Evolutionary conservation across 2,797 vertebrate species (phyloP), one percentile per base, ranked within the genome.

Genomic region (Gymnopithys bicolor): DNA sequence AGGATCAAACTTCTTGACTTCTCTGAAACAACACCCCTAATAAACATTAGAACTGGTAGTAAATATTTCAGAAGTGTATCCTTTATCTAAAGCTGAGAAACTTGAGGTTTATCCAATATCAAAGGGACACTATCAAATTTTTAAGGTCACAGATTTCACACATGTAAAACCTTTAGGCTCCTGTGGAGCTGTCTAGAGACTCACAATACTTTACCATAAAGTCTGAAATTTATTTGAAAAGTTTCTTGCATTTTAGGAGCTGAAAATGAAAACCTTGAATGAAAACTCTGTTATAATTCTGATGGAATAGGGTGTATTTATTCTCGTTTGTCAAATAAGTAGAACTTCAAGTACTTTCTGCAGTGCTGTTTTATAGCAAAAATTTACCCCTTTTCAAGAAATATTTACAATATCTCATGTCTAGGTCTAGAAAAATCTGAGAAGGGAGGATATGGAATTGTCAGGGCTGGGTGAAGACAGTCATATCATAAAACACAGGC

Each of bases 1-100:
- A 84, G 75, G 93, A 96, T 96, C 91, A 94, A 93, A 94, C 87
- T 92, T 92, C 84, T 85, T 95, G 78, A 90, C 89, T 92, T 94
- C 60, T 80, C 60, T 83, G 84, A 93, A 95, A 96, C 14, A 58
- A 28, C 84, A 89, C n/a, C 93, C 43, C 30, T 81, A 92, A 94
- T 91, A 92, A 93, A 92, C 56, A 76, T 92, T 95, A 94, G 71
- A 94, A 52, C 64, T 91, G 93, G 89, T 87, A 89, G 67, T 94
- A 95, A 96, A 93, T 92, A 85, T 95, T 95, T 95, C 75, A 89
- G 75, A 96, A 92, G 66, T 83, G 52, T 87, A 90, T 87, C 84
- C 86, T 92, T 83, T 93, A 75, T 68, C 58, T 90, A 91, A 90
- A 89, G 53, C 79, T 87, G 78, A 94, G 71, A 89, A 71, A 90